Base-by-base conservation (phyloP, 2,113 vertebrate species). In the Anhinga rufa region DNA sequence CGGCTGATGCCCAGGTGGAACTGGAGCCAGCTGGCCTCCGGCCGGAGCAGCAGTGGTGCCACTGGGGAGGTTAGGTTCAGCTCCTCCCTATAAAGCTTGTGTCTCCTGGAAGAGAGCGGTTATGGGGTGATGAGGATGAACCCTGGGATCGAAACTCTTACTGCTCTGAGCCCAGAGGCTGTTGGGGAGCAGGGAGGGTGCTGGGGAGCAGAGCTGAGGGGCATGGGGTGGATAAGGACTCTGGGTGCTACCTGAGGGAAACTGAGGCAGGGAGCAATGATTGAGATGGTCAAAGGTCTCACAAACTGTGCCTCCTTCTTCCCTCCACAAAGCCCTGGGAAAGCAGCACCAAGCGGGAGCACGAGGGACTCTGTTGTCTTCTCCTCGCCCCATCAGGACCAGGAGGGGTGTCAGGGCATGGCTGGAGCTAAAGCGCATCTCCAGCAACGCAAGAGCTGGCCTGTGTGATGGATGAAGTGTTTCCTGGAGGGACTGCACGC, bases 1-100 rank as follows among this genome's bases (percentile, higher is more conserved):
- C 98, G 98, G 85, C 65, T 99, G 77, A 99, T 99, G 19, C 99
- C 99, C 96, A 99, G 93, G 89, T 99, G 99, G 97, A 99, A 99
- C 91, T 98, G 99, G 48, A 99, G 86, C 99, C 99, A 99, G 94
- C 98, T 98, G 96, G 99, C 98, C 7, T 98, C 96, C 0, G 96
- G 96, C 58, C 97, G 97, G 34, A 99, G 90, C 12, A 93, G 96
- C 51, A 98, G 57, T 0, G 93, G 88, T 0, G 79, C 84, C 0
- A 81, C 97, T 0, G 26, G 66, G 1, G 97, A 94, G 1, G 97
- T 98, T 3, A 98, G 85, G 92, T 98, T 98, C 55, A 96, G 82
- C 79, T 98, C 97, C 49, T 98, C 88, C 75, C 55, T 76, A 91
- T 97, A 97, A 1, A 97, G 94, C 91, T 87, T 97, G 75, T 97